Base-by-base conservation (phyloP, 2,888 invertebrate genomes). In the Dasypogon diadema region DNA sequence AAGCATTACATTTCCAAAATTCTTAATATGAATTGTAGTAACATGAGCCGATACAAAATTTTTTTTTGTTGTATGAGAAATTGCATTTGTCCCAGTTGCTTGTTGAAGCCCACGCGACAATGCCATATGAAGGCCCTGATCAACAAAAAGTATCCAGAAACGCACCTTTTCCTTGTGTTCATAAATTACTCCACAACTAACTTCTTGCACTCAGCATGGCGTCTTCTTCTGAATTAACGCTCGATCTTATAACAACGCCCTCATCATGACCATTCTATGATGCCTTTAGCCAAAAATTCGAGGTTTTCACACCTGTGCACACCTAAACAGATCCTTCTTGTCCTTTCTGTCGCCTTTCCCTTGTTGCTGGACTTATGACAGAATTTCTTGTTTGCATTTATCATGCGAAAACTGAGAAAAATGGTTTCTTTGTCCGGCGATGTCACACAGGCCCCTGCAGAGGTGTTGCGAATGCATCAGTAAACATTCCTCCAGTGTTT, bases 371-470 rank as follows among this genome's bases (percentile, higher is more conserved):
- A 8, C n/a, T 24, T 18, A 24, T 18, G 42, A 24, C 10, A 37
- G 24, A 65, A 48, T 24, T n/a, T 46, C 48, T 65, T 65, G 65
- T 65, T 65, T 65, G 46, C 65, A 65, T 65, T 65, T 65, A 37
- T 65, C 48, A 65, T 65, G 26, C 16, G n/a, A 16, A 51, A 24
- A 22, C 24, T 21, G 5, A 65, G 16, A 5, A 21, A 48, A 14
- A n/a, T 46, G 21, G 14, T 48, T 65, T 24, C 63, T 63, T 42
- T 65, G 22, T 65, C 22, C 24, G 24, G 14, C n/a, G 14, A 14
- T 21, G 14, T 65, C 21, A 65, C 46, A 24, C 6, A 46, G 48
- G 46, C 65, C 46, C 65, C 65, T 48, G 24, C 48, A 22, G 65
- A 65, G 65, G 63, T 22, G 63, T 63, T 24, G 24, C 65, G 48